Conservation (phyloP, 1,140 invertebrate genomes). For the Caerostris darwini region DNA sequence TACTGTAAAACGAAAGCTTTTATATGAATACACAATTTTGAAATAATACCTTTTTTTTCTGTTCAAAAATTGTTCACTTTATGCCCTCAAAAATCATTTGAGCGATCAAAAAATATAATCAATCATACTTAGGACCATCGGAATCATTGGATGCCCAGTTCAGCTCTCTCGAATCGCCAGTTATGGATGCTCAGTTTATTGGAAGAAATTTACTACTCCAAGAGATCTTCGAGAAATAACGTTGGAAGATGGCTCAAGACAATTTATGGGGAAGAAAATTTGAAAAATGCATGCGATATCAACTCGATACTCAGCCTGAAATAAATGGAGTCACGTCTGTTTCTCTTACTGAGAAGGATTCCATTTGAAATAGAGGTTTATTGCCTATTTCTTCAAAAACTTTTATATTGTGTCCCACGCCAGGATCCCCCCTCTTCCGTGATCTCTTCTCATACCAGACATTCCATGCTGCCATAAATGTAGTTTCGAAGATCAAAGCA, state of each 20-base stretch:
- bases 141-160: conserved; percentile 17
- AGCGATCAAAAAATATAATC: not conserved
- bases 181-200: conserved; percentile 32
- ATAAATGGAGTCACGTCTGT: conserved; percentile 62
- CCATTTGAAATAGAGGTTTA: conserved; percentile 58
- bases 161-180: not conserved
- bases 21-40: too few relatives aligned
- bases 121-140: not conserved
- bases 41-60: too few relatives aligned
- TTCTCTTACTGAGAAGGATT: not conserved
- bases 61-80: too few relatives aligned
- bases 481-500: conserved; percentile 15
- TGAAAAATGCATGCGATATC: conserved; percentile 28
- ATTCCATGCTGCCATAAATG: conserved; percentile 1
- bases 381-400: conserved; percentile 41
- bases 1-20: too few relatives aligned
- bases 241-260: not conserved
- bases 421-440: not conserved
- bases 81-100: not conserved
- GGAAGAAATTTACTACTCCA: conserved; percentile 22
- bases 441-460: not conserved
- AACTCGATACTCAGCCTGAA: conserved; percentile 9
- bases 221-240: not conserved
- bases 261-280: conserved; percentile 63
- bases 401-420: conserved; percentile 31